These are phyloP conservation scores for Chiridota heheva DNA, from an alignment of 35 echinoderm and acorn worm species.

Conservation along the genomic window DNA sequence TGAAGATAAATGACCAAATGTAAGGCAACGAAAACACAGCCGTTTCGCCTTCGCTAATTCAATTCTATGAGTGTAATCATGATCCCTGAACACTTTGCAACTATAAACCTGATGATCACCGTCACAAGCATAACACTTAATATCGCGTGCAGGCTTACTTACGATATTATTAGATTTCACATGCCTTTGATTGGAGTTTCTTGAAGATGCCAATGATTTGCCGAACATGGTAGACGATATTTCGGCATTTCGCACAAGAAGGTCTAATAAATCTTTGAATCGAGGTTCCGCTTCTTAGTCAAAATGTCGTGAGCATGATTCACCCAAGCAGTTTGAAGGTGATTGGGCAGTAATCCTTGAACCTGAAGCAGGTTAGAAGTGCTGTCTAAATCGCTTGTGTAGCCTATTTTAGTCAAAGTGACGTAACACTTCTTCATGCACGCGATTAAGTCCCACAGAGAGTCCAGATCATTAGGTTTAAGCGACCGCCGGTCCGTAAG, in stretches of 20 bases:
- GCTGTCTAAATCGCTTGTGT: slow-evolving; percentile 28
- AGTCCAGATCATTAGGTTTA: slow-evolving; percentile 14
- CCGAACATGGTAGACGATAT: slow-evolving; percentile 38
- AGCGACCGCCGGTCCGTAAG: neutral
- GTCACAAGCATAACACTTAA: slow-evolving; percentile 21
- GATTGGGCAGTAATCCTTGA: too few species aligned
- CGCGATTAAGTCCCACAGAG: slow-evolving; percentile 15
- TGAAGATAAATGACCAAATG: neutral
- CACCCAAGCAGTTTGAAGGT: too few species aligned
- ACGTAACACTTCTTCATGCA: slow-evolving; percentile 26
- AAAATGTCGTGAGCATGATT: too few species aligned
- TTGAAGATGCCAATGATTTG: neutral
- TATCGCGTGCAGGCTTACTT: neutral
- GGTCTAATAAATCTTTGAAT: slow-evolving; percentile 12
- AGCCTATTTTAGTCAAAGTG: neutral
- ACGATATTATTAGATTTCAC: slow-evolving; percentile 26
- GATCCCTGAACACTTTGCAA: neutral
- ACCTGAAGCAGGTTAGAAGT: too few species aligned
- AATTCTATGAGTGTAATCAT: slow-evolving; percentile 11
- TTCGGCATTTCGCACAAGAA: neutral
- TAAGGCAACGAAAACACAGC: neutral
- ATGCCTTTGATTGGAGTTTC: neutral
- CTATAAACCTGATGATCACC: slow-evolving; percentile 15
- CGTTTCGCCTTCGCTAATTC: neutral
- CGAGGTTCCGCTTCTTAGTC: slow-evolving; percentile 11